A percentile compares a stretch with the other conserved stretches of the same genome.
These are phyloP conservation scores for Sialis lutaria DNA, from an alignment of 2,888 invertebrate genomes.

Conservation along the genomic window DNA sequence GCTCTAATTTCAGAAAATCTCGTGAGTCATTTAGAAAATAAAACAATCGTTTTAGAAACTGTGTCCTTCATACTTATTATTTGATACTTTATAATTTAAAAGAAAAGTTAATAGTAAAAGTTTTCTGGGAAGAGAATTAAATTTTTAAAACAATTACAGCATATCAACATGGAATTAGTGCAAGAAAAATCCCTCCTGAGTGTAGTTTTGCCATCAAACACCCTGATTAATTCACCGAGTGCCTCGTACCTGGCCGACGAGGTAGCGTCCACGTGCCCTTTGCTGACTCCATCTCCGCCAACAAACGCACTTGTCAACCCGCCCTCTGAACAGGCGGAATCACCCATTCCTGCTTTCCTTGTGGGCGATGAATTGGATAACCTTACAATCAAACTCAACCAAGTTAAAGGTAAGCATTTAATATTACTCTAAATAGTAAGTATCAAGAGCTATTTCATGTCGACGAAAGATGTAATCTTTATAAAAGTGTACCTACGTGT, in stretches of 20 bases:
- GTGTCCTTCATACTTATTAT: too few species aligned
- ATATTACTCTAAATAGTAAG: too few species aligned
- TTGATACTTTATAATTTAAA: too few species aligned
- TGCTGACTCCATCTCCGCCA: conserved; percentile 27
- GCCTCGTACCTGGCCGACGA: conserved; percentile 18
- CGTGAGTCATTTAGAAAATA: too few species aligned
- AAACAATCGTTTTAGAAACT: too few species aligned
- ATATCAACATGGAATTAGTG: not conserved
- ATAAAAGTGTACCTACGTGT: too few species aligned
- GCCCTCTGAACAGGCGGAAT: conserved; percentile 17
- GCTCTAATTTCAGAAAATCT: too few species aligned
- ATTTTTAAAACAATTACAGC: too few species aligned
- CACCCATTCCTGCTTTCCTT: conserved; percentile 14
- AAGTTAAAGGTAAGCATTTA: conserved; percentile 13
- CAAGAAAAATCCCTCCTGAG: conserved; percentile 21
- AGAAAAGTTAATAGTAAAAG: too few species aligned
- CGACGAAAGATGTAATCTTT: too few species aligned
- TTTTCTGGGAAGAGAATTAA: too few species aligned
- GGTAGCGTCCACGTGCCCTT: conserved; percentile 25
- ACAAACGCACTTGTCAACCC: conserved; percentile 25
- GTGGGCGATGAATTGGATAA: conserved; percentile 17
- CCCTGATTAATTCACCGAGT: conserved; percentile 20
- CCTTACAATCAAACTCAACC: conserved; percentile 21
- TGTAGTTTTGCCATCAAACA: conserved; percentile 18
- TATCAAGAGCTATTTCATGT: too few species aligned